These are phyloP conservation scores for Meleagris gallopavo DNA, from an alignment of 2,113 vertebrate genomes.

Conservation along the genomic window DNA sequence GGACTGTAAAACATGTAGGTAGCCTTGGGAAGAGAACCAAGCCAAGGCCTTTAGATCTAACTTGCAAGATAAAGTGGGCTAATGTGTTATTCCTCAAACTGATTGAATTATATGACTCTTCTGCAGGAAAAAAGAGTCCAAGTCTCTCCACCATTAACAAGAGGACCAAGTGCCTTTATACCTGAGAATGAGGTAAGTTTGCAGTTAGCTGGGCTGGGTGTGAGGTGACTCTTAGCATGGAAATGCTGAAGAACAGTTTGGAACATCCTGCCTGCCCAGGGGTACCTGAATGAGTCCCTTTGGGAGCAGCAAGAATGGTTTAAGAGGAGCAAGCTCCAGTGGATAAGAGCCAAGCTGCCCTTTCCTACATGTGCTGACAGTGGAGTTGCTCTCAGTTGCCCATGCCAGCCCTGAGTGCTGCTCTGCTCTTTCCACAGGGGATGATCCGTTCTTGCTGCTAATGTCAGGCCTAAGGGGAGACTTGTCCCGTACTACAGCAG, in stretches of 20 bases:
- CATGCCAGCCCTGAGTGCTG: rapidly evolving
- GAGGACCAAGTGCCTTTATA: constrained; percentile 91
- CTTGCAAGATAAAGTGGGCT: neutral
- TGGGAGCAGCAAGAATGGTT: neutral
- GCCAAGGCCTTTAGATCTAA: neutral
- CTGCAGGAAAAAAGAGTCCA: constrained; percentile 83
- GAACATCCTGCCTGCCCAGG: neutral
- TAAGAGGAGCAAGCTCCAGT: neutral
- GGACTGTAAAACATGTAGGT: neutral
- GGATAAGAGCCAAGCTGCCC: neutral
- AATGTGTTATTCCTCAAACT: neutral
- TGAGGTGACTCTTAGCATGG: neutral
- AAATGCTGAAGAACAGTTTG: neutral
- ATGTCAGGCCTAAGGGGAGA: neutral
- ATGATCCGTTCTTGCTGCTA: neutral
- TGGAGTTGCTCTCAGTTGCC: neutral
- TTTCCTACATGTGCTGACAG: neutral
- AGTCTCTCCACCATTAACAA: constrained; percentile 79
- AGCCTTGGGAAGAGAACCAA: neutral
- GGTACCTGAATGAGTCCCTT: neutral
- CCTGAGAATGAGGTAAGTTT: constrained; percentile 86
- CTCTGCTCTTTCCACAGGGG: neutral
- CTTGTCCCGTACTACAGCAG: neutral
- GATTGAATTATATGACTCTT: constrained; percentile 26
- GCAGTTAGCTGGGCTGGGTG: rapidly evolving